Base-by-base conservation (phyloP, 1,140 invertebrate genomes). In the Drosophila albomicans region DNA sequence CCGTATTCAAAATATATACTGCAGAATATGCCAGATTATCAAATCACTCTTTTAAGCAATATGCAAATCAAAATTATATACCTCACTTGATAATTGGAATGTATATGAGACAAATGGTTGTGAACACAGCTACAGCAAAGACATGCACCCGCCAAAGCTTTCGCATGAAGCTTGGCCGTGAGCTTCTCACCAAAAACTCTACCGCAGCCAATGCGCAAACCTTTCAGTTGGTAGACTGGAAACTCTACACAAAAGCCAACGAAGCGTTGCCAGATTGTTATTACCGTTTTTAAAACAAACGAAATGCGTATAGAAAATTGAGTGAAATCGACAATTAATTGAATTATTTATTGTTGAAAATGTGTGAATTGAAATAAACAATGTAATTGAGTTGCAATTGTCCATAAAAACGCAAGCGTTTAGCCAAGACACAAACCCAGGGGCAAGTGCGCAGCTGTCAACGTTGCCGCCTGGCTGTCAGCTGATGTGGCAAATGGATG, bases 401-500 rank as follows among this genome's bases (percentile, higher is more conserved):
- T 3, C 7, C 1, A n/a, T 41, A 10, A 11, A 11, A 41, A 15
- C 52, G 10, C 10, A 11, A 4, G 10, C 35, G 1, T n/a, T 46
- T 66, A 76, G 62, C 28, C 13, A 3, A 10, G 68, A 72, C 74
- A 72, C 20, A 7, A 56, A 72, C 62, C 74, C 0, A 0, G 1
- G 2, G 6, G 1, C 10, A n/a, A 41, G 32, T 75, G 67, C 73
- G 74, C 68, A 65, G 56, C 61, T 65, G 67, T 35, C 13, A 15
- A 20, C 11, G 16, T 38, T 30, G 59, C 10, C 35, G 48, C 25
- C 30, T 13, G 11, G 63, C 28, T n/a, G 70, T 51, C 71, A 56
- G 71, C 66, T 68, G 64, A 32, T 64, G 48, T 20, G 51, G 58
- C 16, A 35, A 69, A 6, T 63, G 32, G 38, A 13, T 46, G 59